phyloP scores from a whole-genome alignment of 2,113 vertebrate species.

The Oenanthe oenanthe region DNA sequence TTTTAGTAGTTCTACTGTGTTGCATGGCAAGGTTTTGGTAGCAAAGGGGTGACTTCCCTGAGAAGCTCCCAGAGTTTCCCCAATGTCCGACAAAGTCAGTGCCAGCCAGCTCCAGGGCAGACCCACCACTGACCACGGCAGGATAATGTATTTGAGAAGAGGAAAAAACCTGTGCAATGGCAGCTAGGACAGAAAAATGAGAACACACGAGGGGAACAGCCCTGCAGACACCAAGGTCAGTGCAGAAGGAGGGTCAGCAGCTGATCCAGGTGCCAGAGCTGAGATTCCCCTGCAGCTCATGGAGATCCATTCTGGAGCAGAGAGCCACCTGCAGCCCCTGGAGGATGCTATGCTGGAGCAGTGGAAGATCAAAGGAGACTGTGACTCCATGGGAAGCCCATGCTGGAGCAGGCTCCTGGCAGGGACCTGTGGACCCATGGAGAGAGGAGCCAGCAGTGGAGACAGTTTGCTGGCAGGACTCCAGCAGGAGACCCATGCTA shows the following conservation, averaged over 20 bases:
- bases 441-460: neutral
- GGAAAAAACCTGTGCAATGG: neutral
- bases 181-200: neutral
- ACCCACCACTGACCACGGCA: fast-evolving
- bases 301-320: neutral
- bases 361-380: neutral
- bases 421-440: neutral
- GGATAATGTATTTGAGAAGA: neutral
- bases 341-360: neutral
- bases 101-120: neutral
- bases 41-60: neutral
- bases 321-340: neutral
- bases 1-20: neutral
- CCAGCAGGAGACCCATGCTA: neutral
- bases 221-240: neutral
- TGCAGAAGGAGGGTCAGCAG: neutral
- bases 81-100: neutral
- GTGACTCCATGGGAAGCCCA: neutral
- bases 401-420: neutral
- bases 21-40: neutral
- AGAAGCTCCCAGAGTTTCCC: neutral
- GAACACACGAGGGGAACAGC: neutral
- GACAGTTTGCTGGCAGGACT: neutral
- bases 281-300: neutral
- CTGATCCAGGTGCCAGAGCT: fast-evolving